A percentile compares a stretch with the other conserved stretches of the same genome.
phyloP scores from a whole-genome alignment of 2,888 invertebrate species.

The Pollenia angustigena region DNA sequence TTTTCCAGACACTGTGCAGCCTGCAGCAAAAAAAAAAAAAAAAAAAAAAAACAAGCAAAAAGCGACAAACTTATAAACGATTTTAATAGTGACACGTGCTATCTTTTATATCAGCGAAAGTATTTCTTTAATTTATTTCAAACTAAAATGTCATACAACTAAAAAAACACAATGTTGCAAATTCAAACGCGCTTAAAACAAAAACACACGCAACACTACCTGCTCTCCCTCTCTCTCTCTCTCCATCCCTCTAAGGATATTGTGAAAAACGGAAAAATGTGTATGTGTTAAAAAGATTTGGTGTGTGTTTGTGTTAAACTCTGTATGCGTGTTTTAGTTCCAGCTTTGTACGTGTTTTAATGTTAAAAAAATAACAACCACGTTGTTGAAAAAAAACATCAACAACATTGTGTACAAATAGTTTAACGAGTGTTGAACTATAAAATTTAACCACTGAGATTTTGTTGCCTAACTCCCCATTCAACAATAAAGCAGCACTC shows the following conservation, averaged over 20 bases:
- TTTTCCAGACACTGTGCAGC: slow-evolving; percentile 14
- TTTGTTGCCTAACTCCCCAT: slow-evolving; percentile 59
- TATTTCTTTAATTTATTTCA: slow-evolving; percentile 22
- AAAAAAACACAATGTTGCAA: slow-evolving; percentile 46
- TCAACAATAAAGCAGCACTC: slow-evolving; percentile 30
- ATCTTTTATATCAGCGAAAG: slow-evolving; percentile 58
- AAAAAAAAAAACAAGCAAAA: slow-evolving; percentile 10
- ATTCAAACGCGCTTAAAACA: background rate
- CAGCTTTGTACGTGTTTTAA: slow-evolving; percentile 42
- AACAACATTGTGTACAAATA: slow-evolving; percentile 54
- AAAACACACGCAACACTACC: background rate
- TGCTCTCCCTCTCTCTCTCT: background rate
- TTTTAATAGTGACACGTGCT: slow-evolving; percentile 71
- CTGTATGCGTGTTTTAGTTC: slow-evolving; percentile 6
- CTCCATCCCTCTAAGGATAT: slow-evolving; percentile 3
- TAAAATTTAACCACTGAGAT: slow-evolving; percentile 71
- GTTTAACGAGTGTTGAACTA: slow-evolving; percentile 69
- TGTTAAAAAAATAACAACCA: slow-evolving; percentile 45
- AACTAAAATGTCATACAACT: slow-evolving; percentile 51
- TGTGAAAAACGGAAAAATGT: slow-evolving; percentile 41
- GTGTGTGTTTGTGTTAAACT: slow-evolving; percentile 34
- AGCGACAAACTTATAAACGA: slow-evolving; percentile 55
- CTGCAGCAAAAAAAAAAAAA: background rate
- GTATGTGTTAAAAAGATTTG: slow-evolving; percentile 40
- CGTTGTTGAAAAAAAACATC: slow-evolving; percentile 12